phyloP scores from a whole-genome alignment of 2,113 vertebrate genomes.

The Cichladusa arquata region DNA sequence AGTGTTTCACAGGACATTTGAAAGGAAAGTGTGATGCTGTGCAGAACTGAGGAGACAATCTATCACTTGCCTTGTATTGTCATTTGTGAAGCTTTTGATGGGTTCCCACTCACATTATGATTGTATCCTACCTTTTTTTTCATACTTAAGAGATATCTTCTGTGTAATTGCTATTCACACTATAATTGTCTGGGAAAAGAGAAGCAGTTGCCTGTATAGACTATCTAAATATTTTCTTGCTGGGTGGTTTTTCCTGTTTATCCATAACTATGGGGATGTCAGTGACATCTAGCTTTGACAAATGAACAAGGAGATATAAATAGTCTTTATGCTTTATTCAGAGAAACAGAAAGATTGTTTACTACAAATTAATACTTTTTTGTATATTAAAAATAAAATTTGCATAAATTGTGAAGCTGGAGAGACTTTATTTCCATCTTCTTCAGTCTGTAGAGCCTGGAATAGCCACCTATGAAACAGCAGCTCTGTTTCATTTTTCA shows the following conservation, averaged over 20 bases:
- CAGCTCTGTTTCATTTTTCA: background rate
- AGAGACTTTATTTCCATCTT: background rate
- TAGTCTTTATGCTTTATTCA: constrained; percentile 21
- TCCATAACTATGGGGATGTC: background rate
- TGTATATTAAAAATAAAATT: background rate
- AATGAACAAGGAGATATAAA: background rate
- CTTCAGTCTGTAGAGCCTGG: background rate
- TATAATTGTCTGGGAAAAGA: background rate
- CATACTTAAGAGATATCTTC: background rate
- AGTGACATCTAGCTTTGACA: background rate
- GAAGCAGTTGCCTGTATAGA: background rate
- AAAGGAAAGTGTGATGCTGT: background rate
- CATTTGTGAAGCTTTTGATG: background rate
- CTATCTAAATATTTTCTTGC: background rate
- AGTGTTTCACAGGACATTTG: background rate
- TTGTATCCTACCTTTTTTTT: background rate
- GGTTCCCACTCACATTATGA: background rate
- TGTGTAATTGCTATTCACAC: background rate
- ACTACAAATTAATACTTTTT: background rate
- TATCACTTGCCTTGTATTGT: background rate
- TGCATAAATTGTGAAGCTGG: background rate
- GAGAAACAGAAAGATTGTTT: background rate
- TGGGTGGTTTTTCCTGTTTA: background rate
- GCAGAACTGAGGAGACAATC: background rate
- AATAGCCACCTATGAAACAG: background rate